Evolutionary conservation across 2,113 vertebrate species (phyloP).

Genomic region (Cromileptes altivelis): DNA sequence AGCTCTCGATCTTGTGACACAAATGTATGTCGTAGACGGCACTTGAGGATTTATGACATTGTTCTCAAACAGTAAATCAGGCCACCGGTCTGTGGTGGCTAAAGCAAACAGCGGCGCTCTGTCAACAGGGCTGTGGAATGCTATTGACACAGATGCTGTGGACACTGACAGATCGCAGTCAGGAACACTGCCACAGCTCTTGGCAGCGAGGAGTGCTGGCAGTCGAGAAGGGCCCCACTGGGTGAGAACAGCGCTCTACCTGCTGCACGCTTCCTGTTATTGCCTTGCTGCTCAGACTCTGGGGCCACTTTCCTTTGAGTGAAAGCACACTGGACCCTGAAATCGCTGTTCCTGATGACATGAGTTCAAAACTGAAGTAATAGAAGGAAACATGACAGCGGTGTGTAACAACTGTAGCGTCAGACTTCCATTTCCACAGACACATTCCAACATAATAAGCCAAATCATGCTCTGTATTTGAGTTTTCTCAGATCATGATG

Average conservation of each 20-base stretch:
- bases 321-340: constrained; percentile 4
- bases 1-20: constrained; percentile 68
- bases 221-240: constrained; percentile 52
- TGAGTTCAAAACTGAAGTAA: constrained; percentile 15
- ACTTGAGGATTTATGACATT: constrained; percentile 77
- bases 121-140: constrained; percentile 82
- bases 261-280: constrained; percentile 77
- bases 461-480: constrained; percentile 29
- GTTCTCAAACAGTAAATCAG: constrained; percentile 82
- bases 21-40: constrained; percentile 64
- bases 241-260: constrained; percentile 59
- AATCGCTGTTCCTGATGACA: constrained; percentile 5
- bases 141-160: constrained; percentile 86
- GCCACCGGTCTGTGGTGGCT: constrained; percentile 74
- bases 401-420: not conserved
- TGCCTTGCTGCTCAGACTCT: constrained; percentile 47
- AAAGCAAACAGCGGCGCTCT: constrained; percentile 81
- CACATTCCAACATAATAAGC: constrained; percentile 13
- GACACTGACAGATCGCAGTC: constrained; percentile 77
- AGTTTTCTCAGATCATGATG: constrained; percentile 13
- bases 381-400: constrained; percentile 22
- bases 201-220: constrained; percentile 58
- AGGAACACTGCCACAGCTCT: constrained; percentile 70
- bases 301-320: constrained; percentile 26
- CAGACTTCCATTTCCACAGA: constrained; percentile 33